Percentiles rank a stretch among this genome's conserved stretches.
phyloP scores from a whole-genome alignment of 2,113 vertebrate species.

The Cranoglanis bouderius region DNA sequence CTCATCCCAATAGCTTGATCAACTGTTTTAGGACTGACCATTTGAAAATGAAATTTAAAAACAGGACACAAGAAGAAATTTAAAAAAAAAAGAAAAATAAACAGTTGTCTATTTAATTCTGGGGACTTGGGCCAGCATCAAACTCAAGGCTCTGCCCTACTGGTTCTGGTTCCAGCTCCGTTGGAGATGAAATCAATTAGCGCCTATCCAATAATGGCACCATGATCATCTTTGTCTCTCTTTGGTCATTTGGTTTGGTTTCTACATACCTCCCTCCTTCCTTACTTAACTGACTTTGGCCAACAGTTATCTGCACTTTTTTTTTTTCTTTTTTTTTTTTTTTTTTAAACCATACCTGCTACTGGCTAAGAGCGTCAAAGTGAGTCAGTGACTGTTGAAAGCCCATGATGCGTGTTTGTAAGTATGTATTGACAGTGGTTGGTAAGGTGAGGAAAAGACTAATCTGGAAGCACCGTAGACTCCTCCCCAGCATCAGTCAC shows the following conservation, averaged over 20 bases:
- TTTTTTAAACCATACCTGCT: neutral
- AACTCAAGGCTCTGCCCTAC: slow-evolving; percentile 78
- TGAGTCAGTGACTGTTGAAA: slow-evolving; percentile 73
- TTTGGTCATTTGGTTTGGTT: slow-evolving; percentile 66
- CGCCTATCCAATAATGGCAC: slow-evolving; percentile 75
- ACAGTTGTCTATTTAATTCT: slow-evolving; percentile 72
- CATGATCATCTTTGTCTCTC: slow-evolving; percentile 59
- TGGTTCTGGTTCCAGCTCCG: slow-evolving; percentile 66
- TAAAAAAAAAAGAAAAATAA: slow-evolving; percentile 66
- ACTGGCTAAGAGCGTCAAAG: slow-evolving; percentile 44
- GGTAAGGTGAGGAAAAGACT: slow-evolving; percentile 21
- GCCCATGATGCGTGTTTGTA: slow-evolving; percentile 66
- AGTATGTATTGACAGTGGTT: slow-evolving; percentile 34
- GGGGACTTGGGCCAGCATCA: slow-evolving; percentile 79
- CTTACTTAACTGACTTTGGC: slow-evolving; percentile 65
- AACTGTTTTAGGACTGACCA: slow-evolving; percentile 75
- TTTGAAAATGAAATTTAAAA: slow-evolving; percentile 66
- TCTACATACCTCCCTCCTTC: slow-evolving; percentile 59
- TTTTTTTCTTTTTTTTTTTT: neutral
- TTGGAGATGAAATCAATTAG: slow-evolving; percentile 78
- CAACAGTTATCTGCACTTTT: slow-evolving; percentile 68
- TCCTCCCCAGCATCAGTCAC: slow-evolving; percentile 61
- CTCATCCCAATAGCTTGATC: slow-evolving; percentile 64
- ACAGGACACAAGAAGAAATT: slow-evolving; percentile 66
- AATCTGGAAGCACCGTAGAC: neutral